A percentile compares a stretch with the other conserved stretches of the same genome.
These are phyloP conservation scores for Macroteleia sp. DNA, from an alignment of 2,888 invertebrate species.

Conservation along the genomic window DNA sequence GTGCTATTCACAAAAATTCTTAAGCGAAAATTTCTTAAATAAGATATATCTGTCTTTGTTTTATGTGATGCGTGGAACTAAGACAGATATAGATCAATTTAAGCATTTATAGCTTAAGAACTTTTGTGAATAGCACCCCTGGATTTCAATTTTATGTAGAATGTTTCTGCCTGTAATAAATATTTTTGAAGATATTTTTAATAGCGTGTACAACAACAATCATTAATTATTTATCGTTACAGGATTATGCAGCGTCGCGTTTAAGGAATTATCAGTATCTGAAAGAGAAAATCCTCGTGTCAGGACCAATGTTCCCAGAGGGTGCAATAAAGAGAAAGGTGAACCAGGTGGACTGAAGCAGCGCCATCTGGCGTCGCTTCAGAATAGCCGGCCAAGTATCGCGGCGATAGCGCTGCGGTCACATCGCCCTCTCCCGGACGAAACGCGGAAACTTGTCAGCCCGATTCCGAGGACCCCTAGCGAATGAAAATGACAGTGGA, in stretches of 20 bases:
- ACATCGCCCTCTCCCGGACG: slow-evolving; percentile 12
- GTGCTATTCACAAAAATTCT: too few species aligned
- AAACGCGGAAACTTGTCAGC: slow-evolving; percentile 12
- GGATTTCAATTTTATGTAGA: too few species aligned
- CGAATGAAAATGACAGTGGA: neutral
- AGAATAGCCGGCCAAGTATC: slow-evolving; percentile 1
- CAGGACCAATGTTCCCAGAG: slow-evolving; percentile 69
- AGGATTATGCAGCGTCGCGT: slow-evolving; percentile 89
- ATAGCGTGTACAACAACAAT: too few species aligned
- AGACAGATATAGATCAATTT: too few species aligned
- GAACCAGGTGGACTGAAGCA: slow-evolving; percentile 38
- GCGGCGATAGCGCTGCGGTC: slow-evolving; percentile 12
- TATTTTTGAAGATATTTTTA: too few species aligned
- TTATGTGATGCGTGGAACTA: too few species aligned
- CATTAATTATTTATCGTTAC: too few species aligned
- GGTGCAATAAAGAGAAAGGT: slow-evolving; percentile 70
- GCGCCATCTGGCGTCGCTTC: slow-evolving; percentile 5
- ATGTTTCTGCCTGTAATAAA: too few species aligned
- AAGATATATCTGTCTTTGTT: too few species aligned
- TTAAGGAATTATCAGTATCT: slow-evolving; percentile 87
- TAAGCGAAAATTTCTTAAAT: too few species aligned
- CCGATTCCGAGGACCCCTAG: neutral
- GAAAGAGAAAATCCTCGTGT: slow-evolving; percentile 85
- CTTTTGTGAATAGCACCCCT: too few species aligned
- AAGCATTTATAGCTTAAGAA: too few species aligned